phyloP scores from a whole-genome alignment of 2,113 vertebrate genomes.

The Hylia prasina region DNA sequence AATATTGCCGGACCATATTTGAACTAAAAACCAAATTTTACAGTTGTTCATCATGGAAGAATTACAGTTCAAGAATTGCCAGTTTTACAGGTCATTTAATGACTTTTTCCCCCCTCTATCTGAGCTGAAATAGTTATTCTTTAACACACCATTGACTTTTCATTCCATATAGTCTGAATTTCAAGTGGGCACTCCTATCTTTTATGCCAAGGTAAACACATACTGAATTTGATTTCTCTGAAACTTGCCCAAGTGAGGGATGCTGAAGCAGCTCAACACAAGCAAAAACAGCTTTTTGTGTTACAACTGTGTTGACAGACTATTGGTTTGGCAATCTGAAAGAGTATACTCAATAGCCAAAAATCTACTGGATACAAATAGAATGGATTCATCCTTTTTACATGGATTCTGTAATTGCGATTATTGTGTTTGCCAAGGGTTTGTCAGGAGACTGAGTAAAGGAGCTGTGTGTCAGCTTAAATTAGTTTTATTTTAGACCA shows the following conservation, averaged over 20 bases:
- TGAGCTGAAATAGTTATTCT: not conserved
- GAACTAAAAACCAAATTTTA: not conserved
- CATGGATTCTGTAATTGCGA: not conserved
- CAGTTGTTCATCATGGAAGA: not conserved
- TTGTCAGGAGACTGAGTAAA: not conserved
- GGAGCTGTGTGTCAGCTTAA: not conserved
- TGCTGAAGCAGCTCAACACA: not conserved
- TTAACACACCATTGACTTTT: not conserved
- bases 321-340: not conserved
- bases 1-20: not conserved
- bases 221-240: not conserved
- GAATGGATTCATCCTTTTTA: not conserved
- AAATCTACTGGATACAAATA: not conserved
- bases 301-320: not conserved
- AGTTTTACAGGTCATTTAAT: not conserved
- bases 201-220: not conserved
- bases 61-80: not conserved
- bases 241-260: not conserved
- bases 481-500: not conserved
- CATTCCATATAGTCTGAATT: not conserved
- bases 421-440: not conserved
- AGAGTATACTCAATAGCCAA: not conserved
- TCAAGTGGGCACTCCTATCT: not conserved
- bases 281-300: not conserved
- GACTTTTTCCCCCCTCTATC: not conserved